Evolutionary conservation across 2,113 vertebrate species (phyloP), one percentile per base, ranked within the genome.

Genomic region (Erythrocercus mccallii): DNA sequence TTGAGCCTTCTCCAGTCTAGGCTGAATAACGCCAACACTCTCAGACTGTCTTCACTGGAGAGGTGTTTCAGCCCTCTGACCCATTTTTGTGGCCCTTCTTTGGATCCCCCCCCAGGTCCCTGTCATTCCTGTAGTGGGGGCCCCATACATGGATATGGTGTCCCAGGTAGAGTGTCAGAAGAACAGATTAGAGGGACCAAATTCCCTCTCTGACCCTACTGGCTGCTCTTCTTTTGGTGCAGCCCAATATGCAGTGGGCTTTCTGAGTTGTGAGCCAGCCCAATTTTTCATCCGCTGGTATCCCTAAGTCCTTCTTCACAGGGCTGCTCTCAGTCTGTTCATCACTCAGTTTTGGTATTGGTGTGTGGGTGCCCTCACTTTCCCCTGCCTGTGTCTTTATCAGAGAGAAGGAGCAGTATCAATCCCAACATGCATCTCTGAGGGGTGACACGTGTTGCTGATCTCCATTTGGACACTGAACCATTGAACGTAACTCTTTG

Each of bases 401-500:
- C 0, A 2, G n/a, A 58, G 22, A 40, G 25, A 27, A 1, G 27
- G 19, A 76, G 6, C 28, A 37, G 15, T 44, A 16, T 5, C 1
- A 2, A 5, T 73, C 10, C 25, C 9, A 22, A 0, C 40, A 30
- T 0, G 0, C 1, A 28, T 10, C 17, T 12, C 3, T 64, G 44
- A n/a, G 42, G 22, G 25, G 33, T 33, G 33, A 12, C 16, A 10
- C 10, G 65, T 62, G 3, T 50, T 86, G 19, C 25, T 42, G 6
- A 48, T 65, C 8, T 48, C 31, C 21, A 9, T 76, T 62, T 68
- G 20, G 33, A 28, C 3, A 2, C 18, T 30, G 27, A 92, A 19
- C 15, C 2, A 7, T 35, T 84, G 33, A 64, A 27, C 33, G 7
- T 37, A 47, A 6, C 28, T 61, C 24, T 71, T 54, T 24, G 7